Conservation (phyloP, 2,113 vertebrate genomes). For the Aegithalos caudatus region DNA sequence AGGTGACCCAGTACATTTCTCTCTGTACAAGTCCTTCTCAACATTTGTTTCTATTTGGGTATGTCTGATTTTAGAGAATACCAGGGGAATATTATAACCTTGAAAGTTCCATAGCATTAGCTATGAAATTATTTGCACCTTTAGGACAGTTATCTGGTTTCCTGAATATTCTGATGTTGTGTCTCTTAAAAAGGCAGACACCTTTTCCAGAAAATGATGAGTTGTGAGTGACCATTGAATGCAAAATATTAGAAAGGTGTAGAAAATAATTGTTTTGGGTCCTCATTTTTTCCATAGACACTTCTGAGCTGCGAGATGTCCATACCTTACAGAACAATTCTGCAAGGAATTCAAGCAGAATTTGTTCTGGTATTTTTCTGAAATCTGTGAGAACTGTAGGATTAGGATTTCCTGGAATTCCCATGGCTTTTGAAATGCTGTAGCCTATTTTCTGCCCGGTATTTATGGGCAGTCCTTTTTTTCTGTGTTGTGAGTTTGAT, state of each 20-base stretch:
- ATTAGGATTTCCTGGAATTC: not conserved
- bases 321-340: not conserved
- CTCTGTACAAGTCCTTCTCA: not conserved
- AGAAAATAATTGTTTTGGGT: not conserved
- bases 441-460: not conserved
- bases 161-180: not conserved
- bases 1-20: slow-evolving; percentile 24
- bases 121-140: not conserved
- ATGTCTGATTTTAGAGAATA: not conserved
- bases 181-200: not conserved
- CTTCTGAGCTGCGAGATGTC: not conserved
- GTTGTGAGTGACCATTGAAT: not conserved
- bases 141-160: not conserved
- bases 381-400: not conserved
- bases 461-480: not conserved
- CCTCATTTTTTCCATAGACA: not conserved
- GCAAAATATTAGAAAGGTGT: not conserved
- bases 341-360: not conserved
- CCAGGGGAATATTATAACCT: slow-evolving; percentile 28
- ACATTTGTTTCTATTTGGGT: slow-evolving; percentile 21
- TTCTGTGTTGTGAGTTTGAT: not conserved
- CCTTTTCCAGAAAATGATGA: not conserved
- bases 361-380: not conserved
- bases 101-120: not conserved
- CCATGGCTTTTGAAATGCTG: not conserved